Conservation (phyloP, 2,888 invertebrate species). For the Lamellibrachia columna region DNA sequence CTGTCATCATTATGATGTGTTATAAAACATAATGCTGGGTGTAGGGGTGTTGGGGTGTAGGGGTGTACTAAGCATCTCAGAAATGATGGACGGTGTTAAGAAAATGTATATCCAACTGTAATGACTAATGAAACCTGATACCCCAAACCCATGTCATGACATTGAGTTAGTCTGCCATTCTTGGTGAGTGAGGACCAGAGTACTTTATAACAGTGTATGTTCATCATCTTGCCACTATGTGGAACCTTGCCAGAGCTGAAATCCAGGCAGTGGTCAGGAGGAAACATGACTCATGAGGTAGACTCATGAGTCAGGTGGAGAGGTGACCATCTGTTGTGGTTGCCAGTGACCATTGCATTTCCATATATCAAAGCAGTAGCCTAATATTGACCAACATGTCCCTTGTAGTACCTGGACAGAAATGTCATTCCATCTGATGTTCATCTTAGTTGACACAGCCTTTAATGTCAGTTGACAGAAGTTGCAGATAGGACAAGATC, state of each 20-base stretch:
- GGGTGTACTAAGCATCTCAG: not conserved
- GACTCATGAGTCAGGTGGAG: too few species aligned
- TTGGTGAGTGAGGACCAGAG: too few species aligned
- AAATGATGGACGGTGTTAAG: not conserved
- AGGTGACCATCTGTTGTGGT: too few species aligned
- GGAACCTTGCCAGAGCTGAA: too few species aligned
- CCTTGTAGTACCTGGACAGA: not conserved
- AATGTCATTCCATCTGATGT: not conserved
- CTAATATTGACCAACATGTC: not conserved
- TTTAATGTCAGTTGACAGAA: constrained; percentile 16
- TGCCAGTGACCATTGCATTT: too few species aligned
- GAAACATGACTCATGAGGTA: too few species aligned
- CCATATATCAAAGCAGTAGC: not conserved
- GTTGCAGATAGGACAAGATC: not conserved
- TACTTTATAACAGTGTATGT: too few species aligned
- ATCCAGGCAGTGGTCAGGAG: too few species aligned
- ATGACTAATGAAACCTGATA: too few species aligned
- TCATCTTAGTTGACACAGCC: not conserved
- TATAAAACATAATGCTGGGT: not conserved
- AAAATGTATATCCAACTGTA: not conserved
- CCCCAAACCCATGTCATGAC: too few species aligned
- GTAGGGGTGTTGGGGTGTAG: not conserved
- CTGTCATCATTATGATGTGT: not conserved
- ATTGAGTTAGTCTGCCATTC: too few species aligned
- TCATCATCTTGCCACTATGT: too few species aligned